phyloP scores from a whole-genome alignment of 2,888 invertebrate species.

The Antheraea assamensis region DNA sequence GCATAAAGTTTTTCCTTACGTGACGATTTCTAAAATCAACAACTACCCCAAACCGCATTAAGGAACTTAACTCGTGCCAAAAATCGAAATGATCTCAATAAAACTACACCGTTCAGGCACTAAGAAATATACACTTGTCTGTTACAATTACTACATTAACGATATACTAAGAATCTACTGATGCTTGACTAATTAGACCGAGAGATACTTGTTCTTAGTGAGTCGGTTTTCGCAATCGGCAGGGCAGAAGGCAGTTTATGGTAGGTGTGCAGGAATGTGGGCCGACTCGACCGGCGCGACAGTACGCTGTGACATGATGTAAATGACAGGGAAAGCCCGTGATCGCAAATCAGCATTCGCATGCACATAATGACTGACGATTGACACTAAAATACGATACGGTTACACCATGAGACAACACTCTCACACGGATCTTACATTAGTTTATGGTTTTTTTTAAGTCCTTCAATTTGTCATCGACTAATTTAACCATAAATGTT shows the following conservation, averaged over 20 bases:
- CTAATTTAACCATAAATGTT: too few species aligned
- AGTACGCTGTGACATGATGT: constrained; percentile 31
- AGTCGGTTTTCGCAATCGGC: constrained; percentile 36
- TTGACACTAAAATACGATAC: background rate
- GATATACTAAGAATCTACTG: constrained; percentile 25
- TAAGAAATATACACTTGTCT: background rate
- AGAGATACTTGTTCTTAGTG: constrained; percentile 22
- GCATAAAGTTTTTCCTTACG: too few species aligned
- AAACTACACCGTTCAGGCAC: background rate
- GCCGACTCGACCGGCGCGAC: constrained; percentile 17
- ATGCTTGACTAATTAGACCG: constrained; percentile 24
- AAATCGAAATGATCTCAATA: background rate
- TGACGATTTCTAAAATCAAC: too few species aligned
- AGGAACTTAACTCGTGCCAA: too few species aligned
- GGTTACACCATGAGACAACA: background rate
- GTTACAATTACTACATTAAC: constrained; percentile 22
- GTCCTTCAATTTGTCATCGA: background rate
- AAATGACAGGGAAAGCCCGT: constrained; percentile 43
- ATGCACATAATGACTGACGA: constrained; percentile 21
- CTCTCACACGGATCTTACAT: background rate
- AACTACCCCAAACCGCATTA: too few species aligned
- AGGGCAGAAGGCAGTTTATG: constrained; percentile 31
- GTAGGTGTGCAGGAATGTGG: constrained; percentile 42
- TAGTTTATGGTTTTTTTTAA: background rate
- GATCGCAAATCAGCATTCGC: constrained; percentile 35